These are phyloP conservation scores for Augochlora pura DNA, from an alignment of 1,140 invertebrate genomes.

Conservation along the genomic window DNA sequence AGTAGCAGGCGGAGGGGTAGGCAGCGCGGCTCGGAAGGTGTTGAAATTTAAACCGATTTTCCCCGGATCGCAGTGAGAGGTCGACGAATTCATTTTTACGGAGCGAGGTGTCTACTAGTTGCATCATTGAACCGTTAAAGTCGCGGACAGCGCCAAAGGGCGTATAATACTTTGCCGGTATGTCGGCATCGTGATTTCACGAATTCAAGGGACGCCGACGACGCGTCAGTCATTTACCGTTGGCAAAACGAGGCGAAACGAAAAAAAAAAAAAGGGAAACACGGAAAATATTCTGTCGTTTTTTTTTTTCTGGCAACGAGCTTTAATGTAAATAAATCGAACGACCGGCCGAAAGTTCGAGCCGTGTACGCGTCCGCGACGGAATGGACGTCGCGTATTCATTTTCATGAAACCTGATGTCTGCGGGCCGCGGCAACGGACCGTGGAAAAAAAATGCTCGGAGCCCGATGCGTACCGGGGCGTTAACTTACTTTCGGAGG, in stretches of 20 bases:
- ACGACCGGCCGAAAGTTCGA: constrained; percentile 8
- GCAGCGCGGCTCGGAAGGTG: background rate
- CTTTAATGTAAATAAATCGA: constrained; percentile 43
- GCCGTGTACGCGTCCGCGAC: constrained; percentile 1
- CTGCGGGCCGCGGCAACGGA: background rate
- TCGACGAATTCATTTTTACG: constrained; percentile 31
- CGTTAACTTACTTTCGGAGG: constrained; percentile 41
- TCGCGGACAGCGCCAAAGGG: background rate
- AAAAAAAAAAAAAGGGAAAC: background rate
- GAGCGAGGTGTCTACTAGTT: constrained; percentile 30
- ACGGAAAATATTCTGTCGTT: no score
- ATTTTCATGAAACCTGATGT: constrained; percentile 41
- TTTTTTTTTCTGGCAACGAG: no score
- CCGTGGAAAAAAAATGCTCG: constrained; percentile 30
- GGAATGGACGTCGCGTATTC: constrained; percentile 43
- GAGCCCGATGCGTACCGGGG: background rate
- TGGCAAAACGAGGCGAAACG: background rate
- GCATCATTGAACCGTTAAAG: constrained; percentile 42
- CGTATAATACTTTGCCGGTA: constrained; percentile 17
- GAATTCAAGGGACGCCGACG: no score
- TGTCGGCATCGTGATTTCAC: background rate
- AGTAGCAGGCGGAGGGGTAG: background rate
- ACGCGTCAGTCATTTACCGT: background rate
- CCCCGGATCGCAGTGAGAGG: constrained; percentile 10
- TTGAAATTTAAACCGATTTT: constrained; percentile 32